Conservation (phyloP, 2,113 vertebrate species). For the Scolopax mira region DNA sequence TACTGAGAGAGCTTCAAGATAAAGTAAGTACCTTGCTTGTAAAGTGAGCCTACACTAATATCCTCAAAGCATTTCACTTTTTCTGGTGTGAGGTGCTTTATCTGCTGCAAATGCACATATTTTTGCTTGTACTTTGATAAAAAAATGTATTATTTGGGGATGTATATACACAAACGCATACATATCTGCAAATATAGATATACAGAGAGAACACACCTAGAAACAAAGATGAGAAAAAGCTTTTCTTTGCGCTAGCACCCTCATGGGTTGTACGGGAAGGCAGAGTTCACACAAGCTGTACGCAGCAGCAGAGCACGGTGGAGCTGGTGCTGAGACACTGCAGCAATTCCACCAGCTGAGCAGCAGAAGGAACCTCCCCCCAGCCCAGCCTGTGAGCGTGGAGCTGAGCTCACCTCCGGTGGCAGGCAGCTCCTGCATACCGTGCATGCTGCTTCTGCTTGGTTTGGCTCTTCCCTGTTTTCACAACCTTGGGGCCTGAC, state of each 20-base stretch:
- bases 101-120: background rate
- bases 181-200: background rate
- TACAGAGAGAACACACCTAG: too few species aligned
- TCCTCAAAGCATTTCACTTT: background rate
- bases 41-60: background rate
- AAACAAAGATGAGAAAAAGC: background rate
- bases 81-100: background rate
- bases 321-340: fast-evolving
- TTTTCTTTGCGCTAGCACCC: background rate
- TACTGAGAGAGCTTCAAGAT: conserved; percentile 91
- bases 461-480: background rate
- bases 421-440: background rate
- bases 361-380: background rate
- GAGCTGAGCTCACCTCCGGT: background rate
- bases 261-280: fast-evolving
- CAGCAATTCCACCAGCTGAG: background rate
- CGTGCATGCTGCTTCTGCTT: background rate
- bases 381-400: background rate
- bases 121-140: too few species aligned
- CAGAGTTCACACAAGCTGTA: background rate
- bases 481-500: background rate
- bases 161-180: background rate
- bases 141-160: fast-evolving
- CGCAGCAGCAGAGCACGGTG: fast-evolving
- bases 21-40: conserved; percentile 79